Evolutionary conservation across 2,888 invertebrate species (phyloP), one percentile per base, ranked within the genome.

Genomic region (Melieria omissa): DNA sequence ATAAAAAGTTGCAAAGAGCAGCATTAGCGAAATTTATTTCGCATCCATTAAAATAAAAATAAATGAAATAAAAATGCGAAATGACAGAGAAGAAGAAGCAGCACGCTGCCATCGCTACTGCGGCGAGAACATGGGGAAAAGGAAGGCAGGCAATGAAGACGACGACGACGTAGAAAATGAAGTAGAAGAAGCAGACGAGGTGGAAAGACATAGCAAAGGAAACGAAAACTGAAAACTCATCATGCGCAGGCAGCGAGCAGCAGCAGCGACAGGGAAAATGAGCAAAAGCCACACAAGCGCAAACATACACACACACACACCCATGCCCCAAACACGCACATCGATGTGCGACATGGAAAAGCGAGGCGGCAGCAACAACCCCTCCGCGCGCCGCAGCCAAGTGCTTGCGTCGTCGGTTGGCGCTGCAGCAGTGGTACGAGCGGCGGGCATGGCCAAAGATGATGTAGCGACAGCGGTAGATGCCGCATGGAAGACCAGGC

Each of bases 1-100:
- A 66, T 66, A 66, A 66, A 47, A 66, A 66, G 66, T 66, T 66
- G 66, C 66, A 66, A 61, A 65, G 29, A 71, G 55, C 61, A 69
- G 65, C 68, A 73, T 71, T 71, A 74, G 71, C 69, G 72, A 69
- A 74, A 74, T 74, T 72, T 74, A 72, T 72, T 69, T 69, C 69
- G 66, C 74, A 73, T 71, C 71, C 60, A 73, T 71, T 73, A 68
- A 63, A 68, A 67, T 66, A 65, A 69, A 73, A 73, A 65, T 65
- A 61, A 73, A 73, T 46, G 55, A 60, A 60, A 69, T 14, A 73
- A 65, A 65, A 69, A 67, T 16, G 52, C 45, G 45, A 71, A 71
- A 55, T 66, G 29, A 55, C 8, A 14, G 5, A 14, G 47, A 66
- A 52, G 45, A 47, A 44, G 29, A 55, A 58, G 14, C 49, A 66